Conservation (phyloP, 1,140 invertebrate species). For the Spodoptera litura region DNA sequence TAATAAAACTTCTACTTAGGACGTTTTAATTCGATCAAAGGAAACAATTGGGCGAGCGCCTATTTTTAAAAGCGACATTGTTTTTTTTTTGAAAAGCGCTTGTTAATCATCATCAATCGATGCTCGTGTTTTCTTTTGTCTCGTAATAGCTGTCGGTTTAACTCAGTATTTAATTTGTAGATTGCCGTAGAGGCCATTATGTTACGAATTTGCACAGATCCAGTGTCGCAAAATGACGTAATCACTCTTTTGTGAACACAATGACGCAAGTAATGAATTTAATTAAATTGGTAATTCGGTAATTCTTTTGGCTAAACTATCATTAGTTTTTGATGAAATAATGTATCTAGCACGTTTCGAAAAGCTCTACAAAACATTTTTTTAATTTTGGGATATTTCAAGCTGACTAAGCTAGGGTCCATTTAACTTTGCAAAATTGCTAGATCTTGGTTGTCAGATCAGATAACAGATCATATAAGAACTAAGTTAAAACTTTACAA, state of each 20-base stretch:
- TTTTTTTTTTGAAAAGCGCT: conserved; percentile 26
- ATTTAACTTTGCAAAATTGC: too few relatives aligned
- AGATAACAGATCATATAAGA: too few relatives aligned
- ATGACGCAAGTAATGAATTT: conserved; percentile 50
- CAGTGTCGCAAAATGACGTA: conserved; percentile 44
- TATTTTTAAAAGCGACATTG: conserved; percentile 23
- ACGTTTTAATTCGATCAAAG: conserved; percentile 26
- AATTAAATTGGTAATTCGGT: conserved; percentile 51
- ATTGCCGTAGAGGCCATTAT: conserved; percentile 50
- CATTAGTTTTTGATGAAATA: too few relatives aligned
- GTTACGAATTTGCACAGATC: conserved; percentile 36
- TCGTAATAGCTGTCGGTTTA: conserved; percentile 44
- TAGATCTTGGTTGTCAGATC: too few relatives aligned
- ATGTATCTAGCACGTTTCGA: too few relatives aligned
- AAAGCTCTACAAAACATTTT: too few relatives aligned
- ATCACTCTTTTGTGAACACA: conserved; percentile 52
- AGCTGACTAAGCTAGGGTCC: too few relatives aligned
- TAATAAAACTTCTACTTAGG: conserved; percentile 17
- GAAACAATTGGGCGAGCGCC: not conserved
- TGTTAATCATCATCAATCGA: conserved; percentile 50
- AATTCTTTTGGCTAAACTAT: conserved; percentile 42
- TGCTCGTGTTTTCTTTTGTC: conserved; percentile 50
- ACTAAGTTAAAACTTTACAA: too few relatives aligned
- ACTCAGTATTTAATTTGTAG: conserved; percentile 51
- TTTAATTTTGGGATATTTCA: too few relatives aligned